Conservation (phyloP, 2,113 vertebrate species). For the Coracopsis vasa region DNA sequence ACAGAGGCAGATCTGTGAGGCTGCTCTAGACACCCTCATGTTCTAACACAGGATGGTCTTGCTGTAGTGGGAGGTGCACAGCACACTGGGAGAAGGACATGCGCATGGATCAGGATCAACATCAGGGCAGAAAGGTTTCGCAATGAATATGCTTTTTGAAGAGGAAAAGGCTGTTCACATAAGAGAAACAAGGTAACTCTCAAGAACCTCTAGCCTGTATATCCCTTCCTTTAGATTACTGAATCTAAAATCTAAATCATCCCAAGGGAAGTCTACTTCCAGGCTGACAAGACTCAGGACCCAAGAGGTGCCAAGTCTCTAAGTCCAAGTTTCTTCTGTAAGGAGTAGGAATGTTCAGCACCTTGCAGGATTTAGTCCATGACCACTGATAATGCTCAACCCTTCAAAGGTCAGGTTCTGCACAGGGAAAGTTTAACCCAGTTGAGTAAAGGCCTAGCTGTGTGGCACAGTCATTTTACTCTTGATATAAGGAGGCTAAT, state of each 20-base stretch:
- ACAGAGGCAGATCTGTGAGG: not conserved
- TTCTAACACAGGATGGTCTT: not conserved
- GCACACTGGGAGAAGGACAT: not conserved
- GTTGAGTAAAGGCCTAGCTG: not conserved
- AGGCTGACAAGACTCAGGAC: not conserved
- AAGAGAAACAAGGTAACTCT: not conserved
- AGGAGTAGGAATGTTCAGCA: not conserved
- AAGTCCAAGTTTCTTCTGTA: not conserved
- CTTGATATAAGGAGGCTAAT: not conserved
- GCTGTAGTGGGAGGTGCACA: not conserved
- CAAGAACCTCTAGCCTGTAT: not conserved
- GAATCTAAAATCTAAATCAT: not conserved
- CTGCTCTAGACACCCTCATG: not conserved
- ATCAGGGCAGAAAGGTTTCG: not conserved
- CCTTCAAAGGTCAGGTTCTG: not conserved
- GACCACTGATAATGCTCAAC: not conserved
- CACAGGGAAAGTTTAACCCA: not conserved
- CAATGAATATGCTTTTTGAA: not conserved
- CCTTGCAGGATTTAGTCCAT: not conserved
- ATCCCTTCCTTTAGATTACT: not conserved
- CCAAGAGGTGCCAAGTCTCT: accelerated
- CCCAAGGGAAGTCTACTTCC: not conserved
- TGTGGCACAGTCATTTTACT: not conserved
- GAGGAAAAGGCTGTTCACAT: not conserved
- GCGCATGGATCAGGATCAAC: accelerated